A percentile compares a stretch with the other conserved stretches of the same genome.
These are phyloP conservation scores for Plebejus anna DNA, from an alignment of 2,888 invertebrate genomes.

Conservation along the genomic window DNA sequence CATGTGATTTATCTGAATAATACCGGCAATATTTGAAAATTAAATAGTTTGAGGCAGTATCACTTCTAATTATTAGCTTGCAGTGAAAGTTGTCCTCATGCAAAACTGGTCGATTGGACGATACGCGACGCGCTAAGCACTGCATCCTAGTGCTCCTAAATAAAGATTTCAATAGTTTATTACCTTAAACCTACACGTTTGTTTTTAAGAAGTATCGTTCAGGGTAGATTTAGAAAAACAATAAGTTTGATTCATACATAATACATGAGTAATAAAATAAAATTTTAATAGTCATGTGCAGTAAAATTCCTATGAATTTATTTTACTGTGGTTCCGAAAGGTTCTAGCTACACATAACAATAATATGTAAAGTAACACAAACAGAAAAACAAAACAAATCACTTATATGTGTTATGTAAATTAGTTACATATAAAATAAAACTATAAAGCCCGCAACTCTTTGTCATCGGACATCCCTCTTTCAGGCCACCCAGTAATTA, in stretches of 20 bases:
- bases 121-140: conserved; percentile 16
- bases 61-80: conserved; percentile 17
- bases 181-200: no score
- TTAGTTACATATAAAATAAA: neutral
- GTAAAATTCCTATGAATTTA: neutral
- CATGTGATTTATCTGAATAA: neutral
- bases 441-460: neutral
- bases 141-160: neutral
- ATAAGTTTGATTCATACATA: neutral
- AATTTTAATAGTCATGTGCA: neutral
- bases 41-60: neutral
- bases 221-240: neutral
- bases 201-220: neutral
- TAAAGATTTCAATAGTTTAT: no score
- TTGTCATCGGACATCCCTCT: conserved; percentile 4
- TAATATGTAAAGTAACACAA: no score
- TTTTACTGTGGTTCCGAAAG: neutral
- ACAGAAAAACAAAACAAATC: neutral
- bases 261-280: neutral
- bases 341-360: no score
- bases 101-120: conserved; percentile 33
- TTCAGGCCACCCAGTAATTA: conserved; percentile 30
- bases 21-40: conserved; percentile 26
- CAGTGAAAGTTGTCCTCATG: conserved; percentile 36
- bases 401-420: no score